phyloP scores from a whole-genome alignment of 2,888 invertebrate species.

The Teleogryllus oceanicus region DNA sequence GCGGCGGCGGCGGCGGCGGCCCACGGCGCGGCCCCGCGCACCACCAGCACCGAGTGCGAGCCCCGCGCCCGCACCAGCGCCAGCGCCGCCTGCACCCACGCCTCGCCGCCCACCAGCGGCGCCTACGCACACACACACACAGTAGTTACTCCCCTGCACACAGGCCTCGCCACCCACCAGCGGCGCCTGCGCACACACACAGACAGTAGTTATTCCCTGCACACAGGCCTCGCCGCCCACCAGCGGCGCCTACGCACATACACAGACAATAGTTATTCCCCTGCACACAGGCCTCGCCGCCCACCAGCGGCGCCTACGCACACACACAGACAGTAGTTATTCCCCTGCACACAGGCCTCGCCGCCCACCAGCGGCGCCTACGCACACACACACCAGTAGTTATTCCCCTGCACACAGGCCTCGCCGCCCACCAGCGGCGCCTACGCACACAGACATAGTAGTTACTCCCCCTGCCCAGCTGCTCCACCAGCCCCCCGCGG shows the following conservation, averaged over 20 bases:
- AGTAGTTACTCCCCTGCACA: neutral
- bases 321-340: neutral
- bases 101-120: slow-evolving; percentile 7
- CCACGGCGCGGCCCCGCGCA: slow-evolving; percentile 29
- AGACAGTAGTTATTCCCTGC: slow-evolving; percentile 25
- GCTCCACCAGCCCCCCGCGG: too few relatives aligned
- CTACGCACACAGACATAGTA: neutral
- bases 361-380: too few relatives aligned
- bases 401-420: slow-evolving; percentile 24
- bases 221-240: neutral
- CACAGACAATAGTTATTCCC: neutral
- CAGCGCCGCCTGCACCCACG: slow-evolving; percentile 27
- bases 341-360: too few relatives aligned
- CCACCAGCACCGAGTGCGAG: slow-evolving; percentile 31
- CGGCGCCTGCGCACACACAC: slow-evolving; percentile 27
- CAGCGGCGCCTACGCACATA: slow-evolving; percentile 19
- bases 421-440: slow-evolving; percentile 4
- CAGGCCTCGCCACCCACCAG: slow-evolving; percentile 32
- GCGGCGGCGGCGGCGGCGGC: slow-evolving; percentile 26
- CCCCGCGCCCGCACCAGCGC: slow-evolving; percentile 27
- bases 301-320: slow-evolving; percentile 30
- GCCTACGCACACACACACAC: slow-evolving; percentile 19
- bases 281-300: slow-evolving; percentile 27
- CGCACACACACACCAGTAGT: too few relatives aligned
- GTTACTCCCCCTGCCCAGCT: too few relatives aligned